A percentile compares a stretch with the other conserved stretches of the same genome.
phyloP scores from a whole-genome alignment of 1,140 invertebrate genomes.

The Diploscapter pachys region DNA sequence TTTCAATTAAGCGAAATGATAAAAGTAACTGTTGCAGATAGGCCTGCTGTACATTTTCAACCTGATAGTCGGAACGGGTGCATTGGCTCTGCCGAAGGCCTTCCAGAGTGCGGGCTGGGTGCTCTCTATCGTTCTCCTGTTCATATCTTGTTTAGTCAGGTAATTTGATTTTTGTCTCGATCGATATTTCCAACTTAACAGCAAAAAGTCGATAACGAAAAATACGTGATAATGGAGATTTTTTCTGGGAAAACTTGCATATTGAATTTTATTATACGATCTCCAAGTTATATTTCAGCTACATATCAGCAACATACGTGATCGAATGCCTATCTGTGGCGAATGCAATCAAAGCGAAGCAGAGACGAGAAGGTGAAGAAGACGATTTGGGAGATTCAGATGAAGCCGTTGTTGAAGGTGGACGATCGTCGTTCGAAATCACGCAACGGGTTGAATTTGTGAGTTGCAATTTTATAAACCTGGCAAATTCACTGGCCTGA shows the following conservation, averaged over 20 bases:
- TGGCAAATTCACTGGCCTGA: too few relatives aligned
- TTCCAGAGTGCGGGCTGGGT: slow-evolving; percentile 87
- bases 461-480: slow-evolving; percentile 38
- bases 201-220: background rate
- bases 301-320: slow-evolving; percentile 88
- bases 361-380: slow-evolving; percentile 19
- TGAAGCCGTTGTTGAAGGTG: slow-evolving; percentile 11
- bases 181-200: background rate
- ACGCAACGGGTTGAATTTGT: slow-evolving; percentile 76
- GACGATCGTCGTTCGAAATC: slow-evolving; percentile 64
- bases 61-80: slow-evolving; percentile 94
- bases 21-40: slow-evolving; percentile 67
- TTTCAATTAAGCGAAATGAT: too few relatives aligned
- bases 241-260: slow-evolving; percentile 12
- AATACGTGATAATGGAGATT: slow-evolving; percentile 2
- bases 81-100: slow-evolving; percentile 84
- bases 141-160: slow-evolving; percentile 81
- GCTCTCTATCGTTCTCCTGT: slow-evolving; percentile 75
- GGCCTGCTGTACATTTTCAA: slow-evolving; percentile 94
- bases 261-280: too few relatives aligned
- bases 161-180: slow-evolving; percentile 53
- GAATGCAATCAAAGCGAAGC: slow-evolving; percentile 73
- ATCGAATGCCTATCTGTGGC: slow-evolving; percentile 90
- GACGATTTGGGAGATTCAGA: slow-evolving; percentile 32
- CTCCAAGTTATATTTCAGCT: slow-evolving; percentile 67